Percentiles rank a stretch among this genome's conserved stretches.
Conservation (phyloP, 2,113 vertebrate species). For the Lepidothrix coronata region DNA sequence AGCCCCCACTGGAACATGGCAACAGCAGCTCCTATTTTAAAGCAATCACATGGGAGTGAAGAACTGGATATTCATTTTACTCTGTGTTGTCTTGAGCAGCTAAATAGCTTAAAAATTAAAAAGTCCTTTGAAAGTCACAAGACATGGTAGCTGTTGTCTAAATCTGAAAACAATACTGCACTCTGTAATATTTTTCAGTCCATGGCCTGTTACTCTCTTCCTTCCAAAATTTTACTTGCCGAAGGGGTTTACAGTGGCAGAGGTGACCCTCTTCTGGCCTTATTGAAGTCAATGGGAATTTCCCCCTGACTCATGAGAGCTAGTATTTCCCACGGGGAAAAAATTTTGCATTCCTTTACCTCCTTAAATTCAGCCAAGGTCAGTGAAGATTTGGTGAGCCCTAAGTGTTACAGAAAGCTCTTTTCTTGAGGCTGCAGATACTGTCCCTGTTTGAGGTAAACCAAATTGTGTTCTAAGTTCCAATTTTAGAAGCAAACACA, state of each 20-base stretch:
- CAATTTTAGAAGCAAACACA: conserved; percentile 24
- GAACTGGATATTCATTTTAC: neutral
- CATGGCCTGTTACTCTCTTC: neutral
- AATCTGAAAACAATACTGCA: neutral
- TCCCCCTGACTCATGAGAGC: neutral
- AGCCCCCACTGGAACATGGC: neutral
- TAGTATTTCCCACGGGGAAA: neutral
- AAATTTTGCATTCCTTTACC: neutral
- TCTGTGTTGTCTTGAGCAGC: neutral
- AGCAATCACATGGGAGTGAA: neutral
- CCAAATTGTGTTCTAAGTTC: neutral
- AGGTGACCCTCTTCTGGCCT: neutral
- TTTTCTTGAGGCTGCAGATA: neutral
- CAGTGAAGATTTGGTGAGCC: neutral
- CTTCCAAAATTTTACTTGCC: neutral
- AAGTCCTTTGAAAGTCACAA: neutral
- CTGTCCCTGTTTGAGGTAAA: neutral
- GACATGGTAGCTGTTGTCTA: neutral
- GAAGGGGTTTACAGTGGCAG: neutral
- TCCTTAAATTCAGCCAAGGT: neutral
- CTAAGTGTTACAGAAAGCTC: neutral
- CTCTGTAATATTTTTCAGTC: neutral
- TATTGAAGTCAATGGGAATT: neutral
- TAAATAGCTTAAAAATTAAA: neutral
- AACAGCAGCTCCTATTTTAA: neutral